Conservation (phyloP, 2,888 invertebrate species). For the Andrena chrysosceles region DNA sequence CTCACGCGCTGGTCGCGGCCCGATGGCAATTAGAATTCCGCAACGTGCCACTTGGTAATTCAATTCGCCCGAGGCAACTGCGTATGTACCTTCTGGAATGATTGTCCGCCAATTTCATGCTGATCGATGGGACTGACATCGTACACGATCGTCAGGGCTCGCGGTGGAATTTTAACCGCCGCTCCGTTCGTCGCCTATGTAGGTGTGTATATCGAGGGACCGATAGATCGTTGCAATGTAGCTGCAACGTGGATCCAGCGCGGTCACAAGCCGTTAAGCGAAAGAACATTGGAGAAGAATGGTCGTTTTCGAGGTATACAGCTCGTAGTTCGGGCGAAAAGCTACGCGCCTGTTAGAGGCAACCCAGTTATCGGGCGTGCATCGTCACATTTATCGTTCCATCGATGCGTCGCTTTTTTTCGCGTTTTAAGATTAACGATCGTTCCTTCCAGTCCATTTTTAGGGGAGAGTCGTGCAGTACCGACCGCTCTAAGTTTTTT, state of each 20-base stretch:
- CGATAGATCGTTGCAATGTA: conserved; percentile 1
- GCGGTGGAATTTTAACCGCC: conserved; percentile 8
- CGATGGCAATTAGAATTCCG: conserved; percentile 48
- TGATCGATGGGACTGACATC: not conserved
- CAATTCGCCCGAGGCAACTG: conserved; percentile 29
- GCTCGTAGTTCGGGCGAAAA: conserved; percentile 8
- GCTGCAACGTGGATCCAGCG: conserved; percentile 5
- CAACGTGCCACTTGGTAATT: conserved; percentile 39
- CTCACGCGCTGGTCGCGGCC: conserved; percentile 19
- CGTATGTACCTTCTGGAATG: too few relatives aligned
- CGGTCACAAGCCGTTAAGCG: conserved; percentile 15
- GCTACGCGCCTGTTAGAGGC: conserved; percentile 72
- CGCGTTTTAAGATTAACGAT: conserved; percentile 3
- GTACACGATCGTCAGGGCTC: not conserved
- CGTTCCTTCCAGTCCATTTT: not conserved
- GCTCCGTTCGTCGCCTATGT: not conserved
- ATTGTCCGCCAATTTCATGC: not conserved
- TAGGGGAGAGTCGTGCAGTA: too few relatives aligned
- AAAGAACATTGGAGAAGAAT: not conserved
- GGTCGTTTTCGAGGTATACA: conserved; percentile 28
- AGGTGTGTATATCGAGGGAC: not conserved
- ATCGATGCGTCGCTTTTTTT: conserved; percentile 29
- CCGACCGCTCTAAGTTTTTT: too few relatives aligned
- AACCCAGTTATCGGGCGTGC: conserved; percentile 71
- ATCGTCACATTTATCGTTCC: conserved; percentile 58